Conservation (phyloP, 2,113 vertebrate genomes). For the Phycodurus eques region DNA sequence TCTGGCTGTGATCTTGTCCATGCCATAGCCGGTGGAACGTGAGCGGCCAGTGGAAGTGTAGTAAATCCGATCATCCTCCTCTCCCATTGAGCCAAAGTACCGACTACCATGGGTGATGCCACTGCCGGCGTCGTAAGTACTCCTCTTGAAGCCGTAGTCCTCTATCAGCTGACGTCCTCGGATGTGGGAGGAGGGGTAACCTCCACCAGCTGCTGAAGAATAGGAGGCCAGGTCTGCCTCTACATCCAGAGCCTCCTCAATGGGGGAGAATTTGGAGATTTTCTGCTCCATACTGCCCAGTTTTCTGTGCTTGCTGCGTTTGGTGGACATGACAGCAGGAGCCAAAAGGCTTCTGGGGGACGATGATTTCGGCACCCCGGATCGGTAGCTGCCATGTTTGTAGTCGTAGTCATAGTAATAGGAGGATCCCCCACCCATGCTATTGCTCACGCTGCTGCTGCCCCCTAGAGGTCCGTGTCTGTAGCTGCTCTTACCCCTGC, state of each 20-base stretch:
- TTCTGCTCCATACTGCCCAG: constrained; percentile 92
- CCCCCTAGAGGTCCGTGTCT: constrained; percentile 78
- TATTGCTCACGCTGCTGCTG: constrained; percentile 70
- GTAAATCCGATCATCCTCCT: constrained; percentile 86
- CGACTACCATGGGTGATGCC: constrained; percentile 51
- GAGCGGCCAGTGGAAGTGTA: constrained; percentile 81
- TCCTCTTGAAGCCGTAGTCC: constrained; percentile 90
- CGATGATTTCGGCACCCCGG: constrained; percentile 78
- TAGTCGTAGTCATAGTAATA: constrained; percentile 86
- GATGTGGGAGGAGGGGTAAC: constrained; percentile 83
- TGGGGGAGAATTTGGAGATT: constrained; percentile 98
- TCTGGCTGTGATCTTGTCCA: constrained; percentile 83
- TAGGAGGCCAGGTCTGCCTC: constrained; percentile 93
- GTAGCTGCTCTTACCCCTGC: constrained; percentile 85
- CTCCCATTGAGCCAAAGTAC: constrained; percentile 74
- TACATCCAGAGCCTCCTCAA: constrained; percentile 96
- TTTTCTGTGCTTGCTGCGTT: constrained; percentile 96
- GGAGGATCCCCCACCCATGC: constrained; percentile 81
- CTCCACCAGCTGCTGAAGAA: constrained; percentile 72
- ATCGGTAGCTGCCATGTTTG: constrained; percentile 72
- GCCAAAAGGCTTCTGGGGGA: constrained; percentile 84
- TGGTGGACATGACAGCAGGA: constrained; percentile 87
- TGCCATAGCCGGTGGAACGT: constrained; percentile 82
- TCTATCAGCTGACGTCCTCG: constrained; percentile 84
- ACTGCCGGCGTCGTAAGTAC: constrained; percentile 80